A percentile compares a stretch with the other conserved stretches of the same genome.
Evolutionary conservation across 2,113 vertebrate genomes (phyloP).

Genomic region (Tragelaphus imberbis): DNA sequence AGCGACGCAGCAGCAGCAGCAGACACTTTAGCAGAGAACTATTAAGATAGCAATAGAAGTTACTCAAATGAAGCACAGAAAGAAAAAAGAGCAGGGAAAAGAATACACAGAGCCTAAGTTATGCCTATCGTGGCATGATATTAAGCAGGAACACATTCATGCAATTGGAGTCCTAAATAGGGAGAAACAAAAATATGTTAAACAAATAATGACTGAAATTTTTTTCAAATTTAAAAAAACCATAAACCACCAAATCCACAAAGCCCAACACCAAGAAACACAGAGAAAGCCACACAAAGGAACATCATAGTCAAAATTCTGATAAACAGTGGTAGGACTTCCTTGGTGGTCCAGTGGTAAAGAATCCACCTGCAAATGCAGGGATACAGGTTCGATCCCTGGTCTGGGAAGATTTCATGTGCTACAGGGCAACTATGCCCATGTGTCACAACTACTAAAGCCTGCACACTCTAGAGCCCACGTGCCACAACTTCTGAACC

Average conservation of each 20-base stretch:
- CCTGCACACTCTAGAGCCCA: not conserved
- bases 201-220: not conserved
- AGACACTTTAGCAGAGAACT: not conserved
- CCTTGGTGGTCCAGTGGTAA: not conserved
- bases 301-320: not conserved
- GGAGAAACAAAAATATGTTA: not conserved
- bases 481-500: not conserved
- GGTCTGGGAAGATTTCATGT: not conserved
- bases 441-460: not conserved
- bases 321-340: not conserved
- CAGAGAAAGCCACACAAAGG: not conserved
- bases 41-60: not conserved
- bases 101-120: not conserved
- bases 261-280: not conserved
- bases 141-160: not conserved
- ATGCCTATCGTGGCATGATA: no score
- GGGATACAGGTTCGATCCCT: not conserved
- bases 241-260: not conserved
- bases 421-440: not conserved
- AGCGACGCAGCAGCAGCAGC: no score
- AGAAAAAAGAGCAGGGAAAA: not conserved
- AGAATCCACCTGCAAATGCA: not conserved
- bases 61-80: not conserved
- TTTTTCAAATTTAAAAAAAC: not conserved
- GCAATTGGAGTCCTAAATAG: not conserved